Evolutionary conservation across 2,113 vertebrate genomes (phyloP), one percentile per base, ranked within the genome.

Genomic region (Amazona guildingii): DNA sequence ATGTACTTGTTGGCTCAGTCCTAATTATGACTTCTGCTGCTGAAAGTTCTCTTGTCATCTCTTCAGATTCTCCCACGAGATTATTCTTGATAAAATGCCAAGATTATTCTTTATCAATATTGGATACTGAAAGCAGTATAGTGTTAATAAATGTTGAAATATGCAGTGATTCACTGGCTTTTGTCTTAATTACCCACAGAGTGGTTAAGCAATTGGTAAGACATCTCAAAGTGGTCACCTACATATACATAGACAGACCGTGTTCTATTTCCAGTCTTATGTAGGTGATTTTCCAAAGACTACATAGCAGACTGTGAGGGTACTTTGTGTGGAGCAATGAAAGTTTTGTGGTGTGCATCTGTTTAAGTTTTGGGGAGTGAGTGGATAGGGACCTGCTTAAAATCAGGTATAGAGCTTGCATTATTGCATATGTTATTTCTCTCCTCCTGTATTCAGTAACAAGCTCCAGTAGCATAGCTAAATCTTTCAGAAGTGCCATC

Each of bases 11-110:
- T 83, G 63, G 11, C 17, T 80, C 13, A 23, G 21, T 77, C 35
- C 25, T 92, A 69, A 62, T 81, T 72, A 68, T 75, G 43, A 21
- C 21, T 82, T 82, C 6, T 19, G 20, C 61, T 76, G 23, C 59
- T 59, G 31, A 49, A 67, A 86, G 59, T 83, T 69, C 33, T 19
- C 14, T 80, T 86, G 27, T 63, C 21, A 41, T 12, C 33, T 89
- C 39, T 87, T 79, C 2, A 18, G 63, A 46, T 83, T 92, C 33
- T 92, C 14, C 35, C 37, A 82, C 41, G 63, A 82, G 41, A 69
- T 54, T 74, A n/a, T 61, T 72, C 28, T 76, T 82, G 31, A 19
- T 89, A 75, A 77, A 93, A 62, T 89, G 25, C 54, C 31, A 66
- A 41, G 44, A n/a, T 54, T 91, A 9, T 8, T 68, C 28, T 84